Base-by-base conservation (phyloP, 2,113 vertebrate species). In the Corydoras maculifer region DNA sequence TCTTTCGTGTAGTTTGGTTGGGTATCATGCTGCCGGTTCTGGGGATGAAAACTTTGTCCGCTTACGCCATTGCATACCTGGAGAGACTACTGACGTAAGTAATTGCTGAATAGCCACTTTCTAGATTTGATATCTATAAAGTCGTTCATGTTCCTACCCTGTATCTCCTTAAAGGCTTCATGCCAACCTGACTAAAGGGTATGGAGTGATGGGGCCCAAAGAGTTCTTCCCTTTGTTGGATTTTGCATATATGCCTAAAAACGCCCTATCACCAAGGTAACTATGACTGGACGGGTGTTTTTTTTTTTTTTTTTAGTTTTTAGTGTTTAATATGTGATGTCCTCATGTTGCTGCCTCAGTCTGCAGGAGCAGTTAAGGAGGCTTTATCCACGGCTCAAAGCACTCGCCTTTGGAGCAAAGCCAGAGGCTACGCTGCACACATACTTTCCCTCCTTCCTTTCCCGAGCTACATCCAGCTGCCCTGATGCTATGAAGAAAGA, bases 201-300 rank as follows among this genome's bases (percentile, higher is more conserved):
- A 98, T 4, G 94, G 96, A 1, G 92, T 95, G 86, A 91, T 99
- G 50, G 95, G 97, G 14, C 95, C 94, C 3, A 98, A 98, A 83
- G 97, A 99, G 68, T 93, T 99, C 76, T 99, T 98, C 78, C 97
- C 97, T 0, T 85, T 99, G 3, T 86, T 99, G 81, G 97, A 99
- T 84, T 99, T 98, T 0, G 94, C 97, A 74, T 98, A 92, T 83
- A 96, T 96, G 94, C 96, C 96, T 63, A 98, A 95, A 87, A 98
- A 98, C 62, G 93, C 97, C 0, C 87, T 98, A 55, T 81, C 92
- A 0, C 53, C 91, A 78, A 93, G 92, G 97, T 99, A 88, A 83
- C 18, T 25, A 25, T 25, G 18, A 25, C 18, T 25, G 18, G 18
- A 25, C 18, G 18, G 18, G 18, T 25, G 18, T 25, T 25, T 25